Conservation (phyloP, 2,113 vertebrate genomes). For the Catharus bicknelli region DNA sequence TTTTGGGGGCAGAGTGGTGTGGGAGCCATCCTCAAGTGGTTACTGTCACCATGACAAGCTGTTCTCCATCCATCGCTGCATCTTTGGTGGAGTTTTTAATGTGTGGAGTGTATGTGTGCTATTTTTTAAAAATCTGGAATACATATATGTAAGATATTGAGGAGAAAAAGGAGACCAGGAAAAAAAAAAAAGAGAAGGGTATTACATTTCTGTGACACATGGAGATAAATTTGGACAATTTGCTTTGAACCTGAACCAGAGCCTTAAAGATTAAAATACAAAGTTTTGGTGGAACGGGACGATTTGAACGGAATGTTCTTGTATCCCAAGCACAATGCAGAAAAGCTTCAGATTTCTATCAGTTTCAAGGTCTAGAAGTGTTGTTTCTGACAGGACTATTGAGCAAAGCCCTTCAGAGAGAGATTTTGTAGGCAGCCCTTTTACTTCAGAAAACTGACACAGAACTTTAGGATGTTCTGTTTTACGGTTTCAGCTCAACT, state of each 20-base stretch:
- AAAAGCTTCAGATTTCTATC: neutral
- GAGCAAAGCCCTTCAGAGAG: neutral
- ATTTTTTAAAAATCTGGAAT: neutral
- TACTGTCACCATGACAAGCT: neutral
- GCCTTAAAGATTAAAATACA: neutral
- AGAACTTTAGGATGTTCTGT: neutral
- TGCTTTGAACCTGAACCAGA: neutral
- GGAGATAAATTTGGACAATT: neutral
- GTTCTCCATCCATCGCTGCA: neutral
- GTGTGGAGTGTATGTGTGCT: neutral
- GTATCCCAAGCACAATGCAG: neutral
- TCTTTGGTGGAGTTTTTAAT: neutral
- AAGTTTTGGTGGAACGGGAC: neutral
- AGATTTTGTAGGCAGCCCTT: neutral
- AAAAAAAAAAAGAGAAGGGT: neutral
- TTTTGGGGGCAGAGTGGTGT: neutral
- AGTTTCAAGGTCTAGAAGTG: neutral
- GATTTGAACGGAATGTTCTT: too few relatives aligned
- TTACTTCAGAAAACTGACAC: neutral
- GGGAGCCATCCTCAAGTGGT: neutral
- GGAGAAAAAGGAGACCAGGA: neutral
- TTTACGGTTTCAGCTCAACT: neutral
- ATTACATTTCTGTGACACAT: neutral
- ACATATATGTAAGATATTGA: neutral
- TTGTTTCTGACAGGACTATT: neutral